These are phyloP conservation scores for Adelognathus sp. DNA, from an alignment of 2,888 invertebrate genomes.

Conservation along the genomic window DNA sequence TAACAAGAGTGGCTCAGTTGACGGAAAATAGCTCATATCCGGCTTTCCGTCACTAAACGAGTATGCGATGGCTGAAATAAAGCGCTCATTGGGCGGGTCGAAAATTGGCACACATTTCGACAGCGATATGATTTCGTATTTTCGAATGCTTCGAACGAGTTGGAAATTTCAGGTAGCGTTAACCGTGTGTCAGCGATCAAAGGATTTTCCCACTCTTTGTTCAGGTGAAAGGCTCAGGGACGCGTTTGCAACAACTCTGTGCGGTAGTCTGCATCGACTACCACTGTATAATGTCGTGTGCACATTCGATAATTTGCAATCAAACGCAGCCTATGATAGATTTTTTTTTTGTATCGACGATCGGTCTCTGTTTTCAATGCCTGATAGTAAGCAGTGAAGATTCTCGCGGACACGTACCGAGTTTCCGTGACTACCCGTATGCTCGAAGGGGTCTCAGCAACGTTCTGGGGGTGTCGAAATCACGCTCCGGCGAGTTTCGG, in stretches of 20 bases:
- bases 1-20: too few relatives aligned
- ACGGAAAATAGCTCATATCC: too few relatives aligned
- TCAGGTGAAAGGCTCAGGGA: constrained; percentile 2
- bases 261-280: not conserved
- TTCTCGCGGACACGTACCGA: not conserved
- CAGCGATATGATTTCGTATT: not conserved
- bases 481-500: too few relatives aligned
- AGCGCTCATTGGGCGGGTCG: not conserved
- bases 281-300: not conserved
- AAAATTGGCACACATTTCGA: not conserved
- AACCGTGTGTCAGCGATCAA: not conserved
- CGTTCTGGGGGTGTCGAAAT: not conserved
- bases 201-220: not conserved
- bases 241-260: not conserved
- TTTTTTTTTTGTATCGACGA: too few relatives aligned
- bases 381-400: not conserved
- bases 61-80: not conserved
- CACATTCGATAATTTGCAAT: not conserved
- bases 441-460: too few relatives aligned
- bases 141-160: not conserved
- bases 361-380: not conserved
- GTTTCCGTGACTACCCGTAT: too few relatives aligned
- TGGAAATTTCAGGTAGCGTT: not conserved
- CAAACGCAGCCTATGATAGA: not conserved
- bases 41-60: not conserved